Evolutionary conservation across 64 coral and sea anemone species (phyloP).

Genomic region (Anthopleura sola): DNA sequence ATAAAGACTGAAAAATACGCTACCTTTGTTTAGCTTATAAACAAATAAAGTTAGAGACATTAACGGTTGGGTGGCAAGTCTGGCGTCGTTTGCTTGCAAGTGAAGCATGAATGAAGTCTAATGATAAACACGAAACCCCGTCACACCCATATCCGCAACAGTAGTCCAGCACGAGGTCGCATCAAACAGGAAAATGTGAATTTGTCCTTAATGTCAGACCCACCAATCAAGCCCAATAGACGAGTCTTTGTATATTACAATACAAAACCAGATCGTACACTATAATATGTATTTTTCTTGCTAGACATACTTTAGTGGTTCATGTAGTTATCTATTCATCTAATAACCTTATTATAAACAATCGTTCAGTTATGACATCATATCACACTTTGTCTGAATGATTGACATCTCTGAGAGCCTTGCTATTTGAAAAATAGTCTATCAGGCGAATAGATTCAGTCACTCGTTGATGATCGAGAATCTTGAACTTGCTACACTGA

Average conservation of each 20-base stretch:
- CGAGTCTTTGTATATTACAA: not conserved
- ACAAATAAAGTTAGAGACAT: constrained; percentile 5
- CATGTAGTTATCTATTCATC: not conserved
- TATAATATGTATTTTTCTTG: not conserved
- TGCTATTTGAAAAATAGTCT: constrained; percentile 7
- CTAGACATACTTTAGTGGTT: not conserved
- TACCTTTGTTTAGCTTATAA: constrained; percentile 1
- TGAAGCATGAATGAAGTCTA: not conserved
- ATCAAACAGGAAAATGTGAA: not conserved
- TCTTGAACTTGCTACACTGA: not conserved
- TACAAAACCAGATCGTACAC: not conserved
- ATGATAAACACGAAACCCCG: not conserved
- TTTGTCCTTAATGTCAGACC: not conserved
- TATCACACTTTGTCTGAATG: not conserved
- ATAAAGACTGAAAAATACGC: not conserved
- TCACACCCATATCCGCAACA: not conserved
- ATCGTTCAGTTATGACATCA: constrained; percentile 10
- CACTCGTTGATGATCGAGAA: not conserved
- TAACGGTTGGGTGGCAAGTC: constrained; percentile 2
- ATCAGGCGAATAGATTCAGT: not conserved
- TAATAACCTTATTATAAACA: not conserved
- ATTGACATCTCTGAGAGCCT: not conserved
- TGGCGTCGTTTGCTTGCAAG: not conserved
- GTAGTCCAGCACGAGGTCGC: not conserved
- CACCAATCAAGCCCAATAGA: not conserved